A percentile compares a stretch with the other conserved stretches of the same genome.
Conservation (phyloP, 2,113 vertebrate species). For the Syrmaticus mikado region DNA sequence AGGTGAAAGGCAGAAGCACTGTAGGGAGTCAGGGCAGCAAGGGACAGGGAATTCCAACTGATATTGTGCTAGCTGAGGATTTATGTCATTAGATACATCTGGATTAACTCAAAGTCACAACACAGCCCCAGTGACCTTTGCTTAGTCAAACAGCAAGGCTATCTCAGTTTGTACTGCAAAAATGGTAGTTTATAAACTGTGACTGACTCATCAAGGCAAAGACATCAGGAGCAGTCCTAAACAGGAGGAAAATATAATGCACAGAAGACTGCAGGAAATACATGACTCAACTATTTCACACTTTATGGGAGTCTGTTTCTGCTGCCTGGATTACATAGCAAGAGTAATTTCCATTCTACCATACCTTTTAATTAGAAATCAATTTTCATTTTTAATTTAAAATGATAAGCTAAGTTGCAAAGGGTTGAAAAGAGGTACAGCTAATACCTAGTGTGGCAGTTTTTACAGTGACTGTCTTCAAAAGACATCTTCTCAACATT, state of each 20-base stretch:
- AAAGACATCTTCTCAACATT: background rate
- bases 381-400: background rate
- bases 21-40: background rate
- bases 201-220: slow-evolving; percentile 18
- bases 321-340: background rate
- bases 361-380: background rate
- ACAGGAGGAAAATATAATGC: background rate
- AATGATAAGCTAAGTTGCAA: background rate
- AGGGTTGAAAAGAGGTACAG: background rate
- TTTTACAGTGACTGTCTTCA: background rate
- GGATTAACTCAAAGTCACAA: background rate
- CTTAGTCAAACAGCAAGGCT: slow-evolving; percentile 27
- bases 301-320: background rate
- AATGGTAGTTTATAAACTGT: background rate
- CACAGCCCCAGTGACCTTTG: background rate
- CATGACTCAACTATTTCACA: background rate
- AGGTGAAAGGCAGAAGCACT: background rate
- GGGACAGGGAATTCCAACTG: background rate
- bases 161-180: background rate
- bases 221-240: background rate
- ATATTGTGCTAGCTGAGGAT: background rate
- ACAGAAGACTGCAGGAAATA: background rate
- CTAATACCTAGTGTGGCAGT: background rate
- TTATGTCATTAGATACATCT: background rate
- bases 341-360: background rate